Conservation (phyloP, 1,140 invertebrate genomes). For the Zophobas morio region DNA sequence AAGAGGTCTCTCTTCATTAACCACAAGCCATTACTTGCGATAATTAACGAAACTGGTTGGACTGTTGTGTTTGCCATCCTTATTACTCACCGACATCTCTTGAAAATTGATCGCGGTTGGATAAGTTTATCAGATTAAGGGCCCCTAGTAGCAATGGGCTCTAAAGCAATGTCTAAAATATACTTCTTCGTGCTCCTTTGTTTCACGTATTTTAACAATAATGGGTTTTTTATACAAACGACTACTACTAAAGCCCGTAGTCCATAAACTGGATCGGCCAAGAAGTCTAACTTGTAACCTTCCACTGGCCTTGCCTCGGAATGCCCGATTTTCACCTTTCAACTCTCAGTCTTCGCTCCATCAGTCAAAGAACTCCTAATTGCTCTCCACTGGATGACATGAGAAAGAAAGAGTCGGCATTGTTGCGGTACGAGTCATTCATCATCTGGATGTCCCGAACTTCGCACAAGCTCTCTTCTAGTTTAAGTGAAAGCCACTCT, state of each 20-base stretch:
- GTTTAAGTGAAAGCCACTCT: conserved; percentile 25
- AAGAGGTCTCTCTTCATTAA: conserved; percentile 28
- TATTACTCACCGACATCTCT: neutral
- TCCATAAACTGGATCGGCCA: no score
- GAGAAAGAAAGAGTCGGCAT: conserved; percentile 23
- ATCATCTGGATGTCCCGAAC: neutral
- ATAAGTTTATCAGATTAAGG: neutral
- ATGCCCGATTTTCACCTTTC: conserved; percentile 19
- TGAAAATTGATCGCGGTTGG: neutral
- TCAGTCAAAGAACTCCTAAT: conserved; percentile 19
- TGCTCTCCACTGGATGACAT: conserved; percentile 13
- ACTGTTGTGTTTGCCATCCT: neutral
- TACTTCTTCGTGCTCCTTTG: no score
- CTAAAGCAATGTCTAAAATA: no score
- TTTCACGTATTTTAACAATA: no score
- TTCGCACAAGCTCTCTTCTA: conserved; percentile 12
- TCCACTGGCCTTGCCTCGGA: neutral
- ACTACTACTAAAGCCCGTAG: no score
- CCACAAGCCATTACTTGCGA: neutral
- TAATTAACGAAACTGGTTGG: neutral
- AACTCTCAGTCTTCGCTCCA: conserved; percentile 18
- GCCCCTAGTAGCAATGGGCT: neutral
- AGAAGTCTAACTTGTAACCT: neutral
- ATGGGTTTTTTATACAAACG: no score
- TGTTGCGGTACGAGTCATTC: conserved; percentile 20